Base-by-base conservation (phyloP, 2,797 vertebrate species). In the Pangasius djambal region DNA sequence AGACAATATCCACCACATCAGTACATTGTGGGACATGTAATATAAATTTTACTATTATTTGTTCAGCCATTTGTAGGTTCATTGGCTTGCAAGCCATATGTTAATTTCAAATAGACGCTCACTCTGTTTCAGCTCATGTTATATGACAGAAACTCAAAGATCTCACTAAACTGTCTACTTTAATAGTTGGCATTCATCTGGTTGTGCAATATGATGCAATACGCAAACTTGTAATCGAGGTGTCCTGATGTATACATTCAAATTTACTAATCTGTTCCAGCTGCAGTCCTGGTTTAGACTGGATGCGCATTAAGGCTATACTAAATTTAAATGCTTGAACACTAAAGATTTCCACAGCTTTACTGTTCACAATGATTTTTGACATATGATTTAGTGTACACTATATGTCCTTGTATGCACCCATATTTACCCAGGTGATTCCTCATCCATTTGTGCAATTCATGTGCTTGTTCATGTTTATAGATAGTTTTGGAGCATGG, bases 31-130 rank as follows among this genome's bases (percentile, higher is more conserved):
- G 52, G 34, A 50, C 3, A 20, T 10, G 44, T 75, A 82, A 86
- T 75, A 88, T 50, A 74, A 22, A 18, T 69, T 88, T 90, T 86
- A 90, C 59, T 86, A 67, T 69, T 88, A 83, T 88, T 88, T 88
- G 69, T 67, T 74, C 57, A 75, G 48, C 48, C 55, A 75, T 83
- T 81, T 82, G 69, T 48, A 59, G 67, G 48, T 70, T 86, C 59
- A 61, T 16, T 82, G 44, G 37, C 55, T 86, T 88, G 84, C 78
- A 88, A 44, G 87, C 87, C 87, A 90, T 72, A 75, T 83, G 89
- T 72, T 90, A 48, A 78, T 72, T 72, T 69, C 74, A 89, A 89
- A 89, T 15, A 86, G 37, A 86, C 61, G 77, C 57, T 48, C 55
- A n/a, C 10, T 79, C 50, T 69, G 10, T 18, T 40, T 52, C 28